Base-by-base conservation (phyloP, 2,113 vertebrate species). In the Poecile atricapillus region DNA sequence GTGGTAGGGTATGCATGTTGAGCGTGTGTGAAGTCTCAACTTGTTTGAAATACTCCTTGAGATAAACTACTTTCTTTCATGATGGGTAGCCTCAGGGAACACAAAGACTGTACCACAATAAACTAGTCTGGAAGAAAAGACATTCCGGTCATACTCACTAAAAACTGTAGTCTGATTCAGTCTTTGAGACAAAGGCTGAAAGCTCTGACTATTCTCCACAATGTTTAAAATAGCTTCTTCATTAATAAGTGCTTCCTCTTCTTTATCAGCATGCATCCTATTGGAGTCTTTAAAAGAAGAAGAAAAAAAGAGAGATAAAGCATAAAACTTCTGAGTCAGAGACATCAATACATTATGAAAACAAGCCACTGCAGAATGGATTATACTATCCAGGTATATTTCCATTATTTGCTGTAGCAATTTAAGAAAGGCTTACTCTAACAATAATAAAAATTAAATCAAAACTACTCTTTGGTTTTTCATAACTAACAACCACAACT, bases 221-320 rank as follows among this genome's bases (percentile, higher is more conserved):
- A 99, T 98, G 93, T 98, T 99, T 97, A 99, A 97, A 97, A 99
- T 99, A 89, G 99, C 99, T 97, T 99, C 99, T 97, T 99, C 99
- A 91, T 99, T 99, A 95, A 99, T 98, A 77, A 99, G 88, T 25
- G 99, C 98, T 95, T 99, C 98, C 60, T 99, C 98, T 64, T 97
- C 95, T 87, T 98, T 95, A 93, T 96, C 97, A 64, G 83, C 77
- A 64, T 90, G 83, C 80, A 83, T 96, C 81, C 83, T 97, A 79
- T 33, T 83, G 13, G 93, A 89, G 89, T 95, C 98, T 99, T 98
- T 88, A 95, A 89, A 80, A 75, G 41, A 75, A 96, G 89, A 87
- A 74, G n/a, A 59, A 77, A 79, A 94, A n/a, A 30, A 35, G n/a
- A 60, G 24, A 30, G 13, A 77, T 19, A 53, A 86, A 46, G 79